Evolutionary conservation across 2,888 invertebrate genomes (phyloP), one percentile per base, ranked within the genome.

Genomic region (Athetis lepigone): DNA sequence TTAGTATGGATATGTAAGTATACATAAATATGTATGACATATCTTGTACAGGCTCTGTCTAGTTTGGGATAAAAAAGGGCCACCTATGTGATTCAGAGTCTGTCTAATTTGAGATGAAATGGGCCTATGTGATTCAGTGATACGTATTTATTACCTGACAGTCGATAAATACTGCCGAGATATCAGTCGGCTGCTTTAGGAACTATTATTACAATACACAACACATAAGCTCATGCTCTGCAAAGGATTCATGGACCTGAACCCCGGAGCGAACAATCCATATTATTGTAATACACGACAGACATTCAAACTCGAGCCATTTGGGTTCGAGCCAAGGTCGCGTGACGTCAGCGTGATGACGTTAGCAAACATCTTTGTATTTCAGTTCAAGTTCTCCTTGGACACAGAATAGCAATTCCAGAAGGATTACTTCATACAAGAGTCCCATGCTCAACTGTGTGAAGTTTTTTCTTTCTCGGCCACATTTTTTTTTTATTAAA

Each of bases 261-360:
- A n/a, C 21, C 25, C 36, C 45, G 16, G 19, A 54, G 71, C 75
- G 71, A 58, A 70, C 58, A 65, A 71, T 50, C 66, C 37, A 50
- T 62, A 76, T n/a, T n/a, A n/a, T 72, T 76, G 65, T 75, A 64
- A 75, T 64, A 71, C n/a, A n/a, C 55, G 65, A 72, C 54, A 58
- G 55, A 65, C 71, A 65, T 76, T 58, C 76, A 42, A 42, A 63
- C 52, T 58, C 49, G 55, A 70, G 54, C 71, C 65, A 27, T 67
- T 59, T 71, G 73, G 77, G 67, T 52, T 61, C 23, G 47, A 69
- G 81, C 77, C 84, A 88, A 87, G 86, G 87, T 76, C 81, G 63
- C 8, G 56, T 85, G 85, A 84, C 84, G 87, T 83, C 46, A 61
- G 47, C 21, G 58, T 18, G 19, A 69, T 85, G 83, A 85, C 84